Base-by-base conservation (phyloP, 1,140 invertebrate species). In the Solen grandis region DNA sequence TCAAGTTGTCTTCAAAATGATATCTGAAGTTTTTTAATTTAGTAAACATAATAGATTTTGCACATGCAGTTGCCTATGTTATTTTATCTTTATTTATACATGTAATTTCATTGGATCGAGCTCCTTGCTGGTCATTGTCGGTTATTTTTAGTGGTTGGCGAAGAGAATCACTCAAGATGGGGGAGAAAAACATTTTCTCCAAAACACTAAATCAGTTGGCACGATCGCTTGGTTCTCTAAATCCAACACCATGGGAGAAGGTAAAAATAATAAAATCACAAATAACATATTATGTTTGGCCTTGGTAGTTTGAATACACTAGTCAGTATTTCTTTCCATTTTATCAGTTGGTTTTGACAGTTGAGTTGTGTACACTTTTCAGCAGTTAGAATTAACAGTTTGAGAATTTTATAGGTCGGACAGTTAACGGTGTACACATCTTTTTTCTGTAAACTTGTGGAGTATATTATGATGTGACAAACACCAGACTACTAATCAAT, bases 241-340 rank as follows among this genome's bases (percentile, higher is more conserved):
- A 96, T 89, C 95, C 96, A 73, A 95, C 96, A 84, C 96, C 96
- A 92, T 97, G 96, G 96, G 96, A 97, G 91, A 97, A 97, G 94
- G 96, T 97, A 63, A 66, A 57, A 60, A 60, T 25, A 50, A 55
- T 36, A 8, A 52, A 65, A 36, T 41, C 68, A 29, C 25, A 81
- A 29, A 46, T 22, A 19, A 38, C 27, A 19, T 38, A 31, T 31
- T 54, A 33, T 38, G 22, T 5, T 62, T 29, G 19, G 2, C 52
- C 25, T 22, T 35, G 38, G 22, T 25, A 8, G 22, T 1, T 38
- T 33, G 36, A 19, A 50, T n/a, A 16, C 55, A 54, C 27, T 59
- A 31, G 5, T 16, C 29, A 14, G 16, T 29, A 65, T 19, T 19
- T 65, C 16, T 0, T 25, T 57, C 5, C 35, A 55, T 4, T n/a